Evolutionary conservation across 2,797 vertebrate species (phyloP), one percentile per base, ranked within the genome.

Genomic region (Coregonus suidteri): DNA sequence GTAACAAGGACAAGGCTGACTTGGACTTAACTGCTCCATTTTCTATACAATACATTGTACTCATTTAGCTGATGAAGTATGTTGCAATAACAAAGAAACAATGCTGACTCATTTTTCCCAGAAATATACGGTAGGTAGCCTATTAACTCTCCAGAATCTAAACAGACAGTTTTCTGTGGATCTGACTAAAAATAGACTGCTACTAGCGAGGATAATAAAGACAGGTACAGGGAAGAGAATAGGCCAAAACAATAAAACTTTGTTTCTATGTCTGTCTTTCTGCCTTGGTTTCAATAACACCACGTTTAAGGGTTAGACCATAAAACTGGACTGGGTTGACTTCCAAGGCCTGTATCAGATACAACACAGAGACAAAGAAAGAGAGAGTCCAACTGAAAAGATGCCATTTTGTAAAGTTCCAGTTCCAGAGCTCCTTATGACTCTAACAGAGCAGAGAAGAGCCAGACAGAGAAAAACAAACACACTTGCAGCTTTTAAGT

Each of bases 281-380:
- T 81, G 89, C 86, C 86, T 91, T 88, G 90, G 89, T 92, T 89
- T 90, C 87, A 92, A 92, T 90, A 47, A 47, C 9, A 47, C 41
- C 9, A 13, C 9, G 3, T 47, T 47, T 47, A 86, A 85, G 91
- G 81, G 79, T 92, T 25, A 30, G 59, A 64, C 20, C 7, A 64
- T 64, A 64, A 90, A 91, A 92, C 88, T 91, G 81, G 91, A 92
- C 88, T 91, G 81, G 85, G 86, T 85, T 79, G 75, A 76, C 82
- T 88, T 83, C 88, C 89, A 88, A 84, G 83, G 81, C 76, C 82
- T 82, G 82, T 86, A 88, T 90, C 82, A 86, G 82, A 83, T 3
- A 73, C 16, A 11, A 34, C 25, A 53, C 25, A 66, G 73, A 78
- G 14, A 64, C 47, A 77, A 31, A 77, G 68, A n/a, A 64, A 73